Percentiles rank a stretch among this genome's conserved stretches.
These are phyloP conservation scores for Etheostoma perlongum DNA, from an alignment of 2,797 vertebrate species.

Conservation along the genomic window DNA sequence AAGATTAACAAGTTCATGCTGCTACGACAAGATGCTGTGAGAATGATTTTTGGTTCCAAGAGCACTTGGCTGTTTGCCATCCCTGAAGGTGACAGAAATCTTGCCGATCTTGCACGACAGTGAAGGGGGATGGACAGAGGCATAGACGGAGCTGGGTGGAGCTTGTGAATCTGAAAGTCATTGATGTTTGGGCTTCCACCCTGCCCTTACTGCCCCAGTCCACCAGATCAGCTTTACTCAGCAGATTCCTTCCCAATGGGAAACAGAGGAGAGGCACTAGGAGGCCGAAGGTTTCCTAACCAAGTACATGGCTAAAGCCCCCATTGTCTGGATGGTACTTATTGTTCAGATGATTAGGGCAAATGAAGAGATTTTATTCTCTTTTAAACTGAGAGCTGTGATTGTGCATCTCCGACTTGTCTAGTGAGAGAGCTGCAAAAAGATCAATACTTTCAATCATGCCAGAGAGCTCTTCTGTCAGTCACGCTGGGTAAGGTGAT, in stretches of 20 bases:
- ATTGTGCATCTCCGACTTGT: constrained; percentile 90
- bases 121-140: constrained; percentile 77
- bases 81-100: constrained; percentile 89
- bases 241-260: constrained; percentile 89
- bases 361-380: constrained; percentile 91
- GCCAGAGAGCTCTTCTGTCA: constrained; percentile 93
- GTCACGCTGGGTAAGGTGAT: constrained; percentile 95
- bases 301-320: constrained; percentile 87
- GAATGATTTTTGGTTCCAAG: constrained; percentile 84
- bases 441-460: constrained; percentile 98
- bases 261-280: constrained; percentile 60
- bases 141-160: constrained; percentile 69
- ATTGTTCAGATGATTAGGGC: constrained; percentile 97
- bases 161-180: constrained; percentile 84
- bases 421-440: constrained; percentile 87
- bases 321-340: constrained; percentile 90
- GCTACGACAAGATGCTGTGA: constrained; percentile 83
- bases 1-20: constrained; percentile 84
- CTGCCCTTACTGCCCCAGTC: constrained; percentile 88
- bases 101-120: constrained; percentile 90
- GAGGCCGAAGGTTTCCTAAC: constrained; percentile 83
- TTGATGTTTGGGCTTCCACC: constrained; percentile 82
- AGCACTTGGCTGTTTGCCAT: constrained; percentile 85
- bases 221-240: constrained; percentile 92
- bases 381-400: constrained; percentile 88